Percentiles rank a stretch among this genome's conserved stretches.
Conservation (phyloP, 1,140 invertebrate species). For the Tetramorium simillimum region DNA sequence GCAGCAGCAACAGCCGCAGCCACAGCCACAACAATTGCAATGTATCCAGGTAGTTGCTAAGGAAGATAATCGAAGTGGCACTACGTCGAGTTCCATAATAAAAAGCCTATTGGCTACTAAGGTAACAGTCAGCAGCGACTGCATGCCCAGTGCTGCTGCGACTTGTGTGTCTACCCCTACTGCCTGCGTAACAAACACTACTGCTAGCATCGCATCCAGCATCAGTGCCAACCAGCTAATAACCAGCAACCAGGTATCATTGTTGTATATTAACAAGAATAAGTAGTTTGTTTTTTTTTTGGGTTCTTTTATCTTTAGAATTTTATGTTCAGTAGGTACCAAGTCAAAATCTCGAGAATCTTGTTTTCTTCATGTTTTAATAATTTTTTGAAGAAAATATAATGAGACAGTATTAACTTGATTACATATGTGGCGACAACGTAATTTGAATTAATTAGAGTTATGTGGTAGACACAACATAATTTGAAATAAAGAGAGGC, state of each 20-base stretch:
- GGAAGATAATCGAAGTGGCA: constrained; percentile 79
- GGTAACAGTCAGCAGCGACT: constrained; percentile 88
- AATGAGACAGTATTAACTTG: background rate
- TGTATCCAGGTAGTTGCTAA: constrained; percentile 82
- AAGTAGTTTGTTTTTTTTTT: constrained; percentile 61
- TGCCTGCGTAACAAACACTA: constrained; percentile 86
- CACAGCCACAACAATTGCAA: constrained; percentile 73
- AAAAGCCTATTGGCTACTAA: constrained; percentile 95
- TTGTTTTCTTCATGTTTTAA: background rate
- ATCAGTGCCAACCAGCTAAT: constrained; percentile 86
- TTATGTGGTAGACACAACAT: background rate
- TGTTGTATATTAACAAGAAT: constrained; percentile 78
- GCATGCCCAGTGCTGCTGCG: constrained; percentile 86
- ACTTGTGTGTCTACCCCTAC: constrained; percentile 84
- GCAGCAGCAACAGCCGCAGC: constrained; percentile 63
- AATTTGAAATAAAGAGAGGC: background rate
- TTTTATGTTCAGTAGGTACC: background rate
- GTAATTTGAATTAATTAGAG: background rate
- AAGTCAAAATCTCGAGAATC: background rate
- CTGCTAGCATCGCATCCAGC: constrained; percentile 85
- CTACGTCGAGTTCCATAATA: constrained; percentile 89
- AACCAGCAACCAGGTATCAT: constrained; percentile 85
- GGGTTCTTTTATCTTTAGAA: constrained; percentile 15
- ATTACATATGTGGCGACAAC: background rate
- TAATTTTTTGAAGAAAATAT: background rate